A percentile compares a stretch with the other conserved stretches of the same genome.
These are phyloP conservation scores for Eristalinus aeneus DNA, from an alignment of 2,888 invertebrate species.

Conservation along the genomic window DNA sequence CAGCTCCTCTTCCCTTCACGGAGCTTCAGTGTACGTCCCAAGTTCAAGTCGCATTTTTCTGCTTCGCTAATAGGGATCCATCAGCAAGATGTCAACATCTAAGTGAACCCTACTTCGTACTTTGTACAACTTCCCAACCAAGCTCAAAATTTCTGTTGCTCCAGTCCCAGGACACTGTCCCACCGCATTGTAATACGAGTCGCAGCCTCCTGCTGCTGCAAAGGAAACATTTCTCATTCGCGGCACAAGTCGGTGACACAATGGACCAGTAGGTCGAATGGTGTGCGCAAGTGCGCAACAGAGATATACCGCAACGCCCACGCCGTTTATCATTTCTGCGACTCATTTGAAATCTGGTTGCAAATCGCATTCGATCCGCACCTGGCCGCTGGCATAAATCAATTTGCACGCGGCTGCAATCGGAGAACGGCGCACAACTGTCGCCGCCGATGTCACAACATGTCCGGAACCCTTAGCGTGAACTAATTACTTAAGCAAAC, in stretches of 20 bases:
- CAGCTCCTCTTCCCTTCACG: too few relatives aligned
- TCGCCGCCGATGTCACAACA: conserved; percentile 66
- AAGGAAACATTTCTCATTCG: neutral
- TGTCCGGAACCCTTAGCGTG: conserved; percentile 69
- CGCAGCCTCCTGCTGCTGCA: neutral
- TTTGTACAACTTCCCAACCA: neutral
- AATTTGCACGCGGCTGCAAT: conserved; percentile 23
- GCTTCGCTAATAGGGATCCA: too few relatives aligned
- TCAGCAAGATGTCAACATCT: too few relatives aligned
- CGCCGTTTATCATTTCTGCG: neutral
- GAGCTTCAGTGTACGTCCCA: too few relatives aligned
- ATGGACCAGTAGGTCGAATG: neutral
- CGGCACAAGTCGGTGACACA: neutral
- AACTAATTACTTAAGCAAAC: conserved; percentile 70
- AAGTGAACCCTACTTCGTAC: too few relatives aligned
- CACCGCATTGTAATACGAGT: neutral
- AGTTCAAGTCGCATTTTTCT: too few relatives aligned
- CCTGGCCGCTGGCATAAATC: conserved; percentile 66
- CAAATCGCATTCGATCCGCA: conserved; percentile 27
- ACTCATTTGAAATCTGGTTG: neutral
- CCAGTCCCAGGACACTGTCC: neutral
- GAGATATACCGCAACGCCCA: neutral
- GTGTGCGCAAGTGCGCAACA: neutral
- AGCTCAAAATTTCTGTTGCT: neutral
- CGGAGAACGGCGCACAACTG: conserved; percentile 56